Conservation (phyloP, 2,888 invertebrate genomes). For the Megamerina dolium region DNA sequence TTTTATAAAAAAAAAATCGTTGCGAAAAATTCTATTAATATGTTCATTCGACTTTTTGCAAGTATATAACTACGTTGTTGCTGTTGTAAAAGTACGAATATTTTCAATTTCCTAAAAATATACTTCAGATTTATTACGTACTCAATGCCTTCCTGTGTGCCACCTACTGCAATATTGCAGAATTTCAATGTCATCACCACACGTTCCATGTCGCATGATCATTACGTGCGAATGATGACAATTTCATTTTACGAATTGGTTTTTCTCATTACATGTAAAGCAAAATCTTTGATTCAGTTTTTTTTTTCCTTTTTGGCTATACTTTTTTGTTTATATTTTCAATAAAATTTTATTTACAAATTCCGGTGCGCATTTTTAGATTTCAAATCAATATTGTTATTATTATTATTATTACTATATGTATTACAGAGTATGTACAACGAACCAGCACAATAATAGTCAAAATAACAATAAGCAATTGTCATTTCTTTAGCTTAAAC, state of each 20-base stretch:
- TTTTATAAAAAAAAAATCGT: no score
- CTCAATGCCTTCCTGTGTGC: no score
- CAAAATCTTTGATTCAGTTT: background rate
- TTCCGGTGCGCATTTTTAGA: constrained; percentile 26
- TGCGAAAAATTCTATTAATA: no score
- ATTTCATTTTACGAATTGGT: constrained; percentile 37
- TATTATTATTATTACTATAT: constrained; percentile 6
- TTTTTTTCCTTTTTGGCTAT: constrained; percentile 1
- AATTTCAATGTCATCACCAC: no score
- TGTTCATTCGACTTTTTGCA: no score
- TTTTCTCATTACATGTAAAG: background rate
- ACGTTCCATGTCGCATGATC: constrained; percentile 22
- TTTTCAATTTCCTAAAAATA: no score
- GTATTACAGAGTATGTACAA: no score
- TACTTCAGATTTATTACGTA: no score
- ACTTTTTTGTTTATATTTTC: constrained; percentile 33
- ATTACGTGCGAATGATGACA: constrained; percentile 44
- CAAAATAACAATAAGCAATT: constrained; percentile 1
- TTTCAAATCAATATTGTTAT: constrained; percentile 13
- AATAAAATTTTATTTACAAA: constrained; percentile 40
- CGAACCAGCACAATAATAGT: background rate
- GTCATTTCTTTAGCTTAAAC: background rate
- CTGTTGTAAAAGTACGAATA: no score
- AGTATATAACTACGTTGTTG: no score
- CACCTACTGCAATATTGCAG: no score